phyloP scores from a whole-genome alignment of 2,888 invertebrate species.

The Rhabditoides inermis region DNA sequence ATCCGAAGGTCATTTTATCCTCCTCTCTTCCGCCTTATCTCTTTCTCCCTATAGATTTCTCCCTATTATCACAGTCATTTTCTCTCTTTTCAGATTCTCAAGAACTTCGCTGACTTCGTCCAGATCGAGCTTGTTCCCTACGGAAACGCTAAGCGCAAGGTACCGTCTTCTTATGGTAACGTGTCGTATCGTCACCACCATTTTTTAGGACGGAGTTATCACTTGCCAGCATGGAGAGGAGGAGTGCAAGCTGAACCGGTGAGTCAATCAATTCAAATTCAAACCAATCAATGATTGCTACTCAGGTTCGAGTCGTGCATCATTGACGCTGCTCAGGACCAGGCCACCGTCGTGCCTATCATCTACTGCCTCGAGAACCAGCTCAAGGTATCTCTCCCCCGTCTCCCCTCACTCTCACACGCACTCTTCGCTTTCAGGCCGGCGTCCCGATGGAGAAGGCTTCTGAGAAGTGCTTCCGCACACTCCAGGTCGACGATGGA shows the following conservation, averaged over 20 bases:
- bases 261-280: too few relatives aligned
- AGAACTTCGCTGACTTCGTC: constrained; percentile 31
- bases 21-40: too few relatives aligned
- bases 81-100: too few relatives aligned
- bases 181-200: background rate
- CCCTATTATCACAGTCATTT: too few relatives aligned
- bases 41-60: too few relatives aligned
- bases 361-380: constrained; percentile 35
- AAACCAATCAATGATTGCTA: too few relatives aligned
- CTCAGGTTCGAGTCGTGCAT: constrained; percentile 39
- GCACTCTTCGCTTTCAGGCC: background rate
- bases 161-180: too few relatives aligned
- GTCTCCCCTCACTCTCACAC: background rate
- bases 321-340: constrained; percentile 28
- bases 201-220: constrained; percentile 31
- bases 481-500: constrained; percentile 23
- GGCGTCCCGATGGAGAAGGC: constrained; percentile 26
- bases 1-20: constrained; percentile 30
- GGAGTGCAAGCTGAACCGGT: constrained; percentile 44
- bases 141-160: constrained; percentile 49
- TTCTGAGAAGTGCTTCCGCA: constrained; percentile 27
- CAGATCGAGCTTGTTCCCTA: constrained; percentile 48
- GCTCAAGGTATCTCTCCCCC: constrained; percentile 10
- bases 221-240: constrained; percentile 44
- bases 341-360: constrained; percentile 27